Evolutionary conservation across 2,888 invertebrate genomes (phyloP), one percentile per base, ranked within the genome.

Genomic region (Euzophera pinguis): DNA sequence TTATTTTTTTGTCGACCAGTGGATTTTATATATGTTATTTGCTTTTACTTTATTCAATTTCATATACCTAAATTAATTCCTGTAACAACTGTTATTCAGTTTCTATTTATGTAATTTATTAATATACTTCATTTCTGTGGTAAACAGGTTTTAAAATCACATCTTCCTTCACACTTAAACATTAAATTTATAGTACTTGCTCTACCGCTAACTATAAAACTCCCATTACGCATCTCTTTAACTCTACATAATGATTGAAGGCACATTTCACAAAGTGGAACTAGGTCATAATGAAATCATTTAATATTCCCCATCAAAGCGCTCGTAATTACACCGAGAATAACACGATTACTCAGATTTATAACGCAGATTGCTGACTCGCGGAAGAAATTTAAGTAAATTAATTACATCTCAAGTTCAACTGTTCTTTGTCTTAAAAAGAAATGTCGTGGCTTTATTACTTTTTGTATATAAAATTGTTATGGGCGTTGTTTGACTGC

Each of bases 201-300:
- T 22, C 22, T 22, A 22, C 5, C 22, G 5, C 22, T 22, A 22
- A 22, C 22, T 3, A 22, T 22, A 22, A 22, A 22, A 22, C 22
- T 35, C 35, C 3, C 32, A 35, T 35, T 35, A 35, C 1, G n/a
- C 3, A 10, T 4, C 35, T 35, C 22, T 22, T 2, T 22, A 22
- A 22, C 22, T 22, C 22, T 22, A 5, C 22, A 22, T 22, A 22
- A 22, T 22, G 35, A 35, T 35, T 35, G 38, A 12, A 13, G 16
- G 9, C 9, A 13, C 9, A 16, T 39, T 39, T 39, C 9, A 12
- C 39, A 16, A 39, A 38, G 14, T 9, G 14, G 16, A 14, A 38
- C 38, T 14, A 39, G 9, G 16, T 32, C 17, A 34, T 49, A 47
- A 51, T 50, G 47, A 49, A 56, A 59, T 41, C 53, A 53, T 52